Evolutionary conservation across 2,113 vertebrate species (phyloP), one percentile per base, ranked within the genome.

Genomic region (Micromys minutus): DNA sequence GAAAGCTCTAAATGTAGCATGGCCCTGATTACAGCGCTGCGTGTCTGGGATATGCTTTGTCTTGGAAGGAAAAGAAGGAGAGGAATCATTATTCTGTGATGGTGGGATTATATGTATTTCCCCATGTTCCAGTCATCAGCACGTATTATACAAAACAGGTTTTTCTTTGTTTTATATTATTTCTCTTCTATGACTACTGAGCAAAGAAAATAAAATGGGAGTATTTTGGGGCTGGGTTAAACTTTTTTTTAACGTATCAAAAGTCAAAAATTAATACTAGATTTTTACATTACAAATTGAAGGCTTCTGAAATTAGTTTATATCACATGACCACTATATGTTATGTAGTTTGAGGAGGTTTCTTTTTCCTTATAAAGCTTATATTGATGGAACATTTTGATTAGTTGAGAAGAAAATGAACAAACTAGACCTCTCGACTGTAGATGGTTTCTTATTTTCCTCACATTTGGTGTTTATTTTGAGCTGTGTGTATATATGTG

Each of bases 211-310:
- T 81, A 89, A 52, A 92, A 57, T 93, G 87, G 77, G 61, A 95
- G 36, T 88, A 2, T 75, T 94, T 94, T 42, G n/a, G 57, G 22
- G 50, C 31, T 94, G 72, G 74, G 31, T 91, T 76, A 74, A n/a
- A 94, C 77, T 61, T 81, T 67, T 52, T 95, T 76, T 24, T 90
- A 74, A 92, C 76, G 31, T 7, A 77, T 52, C 26, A 90, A 94
- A 72, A 71, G 52, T 96, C 34, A 11, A n/a, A 79, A 36, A 59
- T 91, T 26, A 89, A 86, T 65, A 91, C 24, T 91, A 24, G 31
- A 71, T n/a, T 80, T 91, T 91, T 91, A 84, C 3, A 75, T 87
- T 94, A 36, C 91, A 52, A 83, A 87, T 97, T 95, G 61, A 21
- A 89, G 13, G 16, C 93, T 95, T 95, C 74, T 97, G 59, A 95